These are phyloP conservation scores for Atractosteus spatula DNA, from an alignment of 2,113 vertebrate species.

Conservation along the genomic window DNA sequence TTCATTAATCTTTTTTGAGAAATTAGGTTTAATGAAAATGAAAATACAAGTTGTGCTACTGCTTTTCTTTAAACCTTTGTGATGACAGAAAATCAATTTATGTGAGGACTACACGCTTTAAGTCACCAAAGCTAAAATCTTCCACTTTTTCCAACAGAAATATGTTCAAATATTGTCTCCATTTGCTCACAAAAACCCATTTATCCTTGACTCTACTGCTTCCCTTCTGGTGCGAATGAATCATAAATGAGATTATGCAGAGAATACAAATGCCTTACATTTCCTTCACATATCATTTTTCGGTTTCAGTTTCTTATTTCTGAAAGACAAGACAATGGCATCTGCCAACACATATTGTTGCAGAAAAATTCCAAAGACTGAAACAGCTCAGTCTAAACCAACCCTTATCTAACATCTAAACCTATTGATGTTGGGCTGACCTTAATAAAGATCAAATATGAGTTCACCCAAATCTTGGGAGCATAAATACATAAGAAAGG, in stretches of 20 bases:
- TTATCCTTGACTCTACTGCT: conserved; percentile 33
- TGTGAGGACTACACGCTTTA: neutral
- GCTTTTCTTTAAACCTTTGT: conserved; percentile 1
- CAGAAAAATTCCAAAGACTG: conserved; percentile 31
- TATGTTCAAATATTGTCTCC: neutral
- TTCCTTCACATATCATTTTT: conserved; percentile 49
- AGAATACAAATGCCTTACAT: conserved; percentile 50
- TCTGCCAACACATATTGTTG: conserved; percentile 63
- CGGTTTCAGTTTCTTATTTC: conserved; percentile 63
- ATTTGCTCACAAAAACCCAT: conserved; percentile 27
- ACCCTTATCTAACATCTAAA: neutral
- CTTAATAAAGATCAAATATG: neutral
- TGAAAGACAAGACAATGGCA: conserved; percentile 56
- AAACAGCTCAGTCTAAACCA: neutral
- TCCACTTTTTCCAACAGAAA: neutral
- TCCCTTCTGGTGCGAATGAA: conserved; percentile 35
- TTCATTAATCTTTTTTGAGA: neutral
- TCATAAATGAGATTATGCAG: conserved; percentile 37
- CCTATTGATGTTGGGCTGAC: neutral
- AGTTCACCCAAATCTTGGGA: too few species aligned
- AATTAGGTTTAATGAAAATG: neutral
- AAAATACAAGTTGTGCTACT: neutral
- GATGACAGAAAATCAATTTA: neutral
- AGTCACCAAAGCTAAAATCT: neutral
- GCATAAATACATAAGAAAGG: too few species aligned